Conservation (phyloP, 1,140 invertebrate species). For the Trissolcus basalis region DNA sequence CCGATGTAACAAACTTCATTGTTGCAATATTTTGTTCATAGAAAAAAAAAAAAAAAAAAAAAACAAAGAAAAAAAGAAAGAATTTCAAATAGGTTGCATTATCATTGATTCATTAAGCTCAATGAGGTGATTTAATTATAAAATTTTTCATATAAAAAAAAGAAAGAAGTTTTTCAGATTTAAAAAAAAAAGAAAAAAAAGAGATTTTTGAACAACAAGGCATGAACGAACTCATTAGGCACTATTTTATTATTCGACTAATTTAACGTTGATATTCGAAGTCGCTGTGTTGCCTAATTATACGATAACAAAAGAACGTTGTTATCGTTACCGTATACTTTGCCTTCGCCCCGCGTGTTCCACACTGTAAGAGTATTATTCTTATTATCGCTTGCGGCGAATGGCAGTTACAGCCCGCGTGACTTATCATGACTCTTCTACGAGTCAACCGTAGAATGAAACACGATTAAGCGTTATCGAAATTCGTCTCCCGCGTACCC, state of each 20-base stretch:
- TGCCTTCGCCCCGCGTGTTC: conserved; percentile 22
- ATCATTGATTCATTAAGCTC: no score
- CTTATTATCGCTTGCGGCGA: conserved; percentile 56
- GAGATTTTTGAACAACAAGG: conserved; percentile 32
- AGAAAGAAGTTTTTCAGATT: no score
- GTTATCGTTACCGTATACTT: conserved; percentile 56
- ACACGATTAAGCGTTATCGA: conserved; percentile 51
- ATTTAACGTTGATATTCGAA: conserved; percentile 22
- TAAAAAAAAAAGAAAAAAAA: no score
- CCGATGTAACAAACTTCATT: no score
- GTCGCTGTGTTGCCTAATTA: conserved; percentile 54
- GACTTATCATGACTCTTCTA: conserved; percentile 55
- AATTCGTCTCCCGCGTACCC: conserved; percentile 4
- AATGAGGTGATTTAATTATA: no score
- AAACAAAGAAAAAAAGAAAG: no score
- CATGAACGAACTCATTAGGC: conserved; percentile 23
- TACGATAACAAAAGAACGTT: conserved; percentile 59
- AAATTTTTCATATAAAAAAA: no score
- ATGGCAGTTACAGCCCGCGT: conserved; percentile 57
- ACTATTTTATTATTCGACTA: conserved; percentile 44
- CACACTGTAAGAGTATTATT: conserved; percentile 43
- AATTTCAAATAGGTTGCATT: no score
- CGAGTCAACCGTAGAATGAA: conserved; percentile 39
- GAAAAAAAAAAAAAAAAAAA: no score
- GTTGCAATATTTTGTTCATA: no score